Conservation (phyloP, 2,797 vertebrate genomes). For the Luscinia megarhynchos region DNA sequence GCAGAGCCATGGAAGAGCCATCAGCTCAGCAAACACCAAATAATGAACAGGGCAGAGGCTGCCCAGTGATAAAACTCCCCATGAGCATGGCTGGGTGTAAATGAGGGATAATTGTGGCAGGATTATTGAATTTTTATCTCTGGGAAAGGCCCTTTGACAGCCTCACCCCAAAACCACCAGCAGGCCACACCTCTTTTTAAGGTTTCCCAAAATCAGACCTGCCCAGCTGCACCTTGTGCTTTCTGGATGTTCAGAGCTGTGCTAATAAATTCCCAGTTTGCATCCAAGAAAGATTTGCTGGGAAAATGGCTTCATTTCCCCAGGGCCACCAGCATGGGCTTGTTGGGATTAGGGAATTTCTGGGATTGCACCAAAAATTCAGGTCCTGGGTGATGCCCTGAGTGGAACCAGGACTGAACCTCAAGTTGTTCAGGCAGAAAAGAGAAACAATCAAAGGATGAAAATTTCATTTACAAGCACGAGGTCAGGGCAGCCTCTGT, state of each 20-base stretch:
- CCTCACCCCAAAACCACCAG: constrained; percentile 72
- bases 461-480: background rate
- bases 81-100: constrained; percentile 87
- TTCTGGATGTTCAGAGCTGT: background rate
- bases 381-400: background rate
- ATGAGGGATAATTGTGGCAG: constrained; percentile 96
- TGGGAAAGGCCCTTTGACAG: constrained; percentile 66
- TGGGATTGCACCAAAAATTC: background rate
- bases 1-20: constrained; percentile 77
- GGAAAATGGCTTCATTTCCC: background rate
- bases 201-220: background rate
- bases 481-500: background rate
- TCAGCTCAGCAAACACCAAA: constrained; percentile 97
- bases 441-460: background rate
- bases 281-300: background rate
- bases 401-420: background rate
- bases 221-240: background rate
- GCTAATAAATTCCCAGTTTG: background rate
- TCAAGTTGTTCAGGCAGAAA: background rate
- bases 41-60: constrained; percentile 92
- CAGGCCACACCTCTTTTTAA: background rate
- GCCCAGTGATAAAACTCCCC: constrained; percentile 92
- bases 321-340: no score
- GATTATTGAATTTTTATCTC: constrained; percentile 96
- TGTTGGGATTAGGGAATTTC: background rate